Base-by-base conservation (phyloP, 2,113 vertebrate species). In the Bubo bubo region DNA sequence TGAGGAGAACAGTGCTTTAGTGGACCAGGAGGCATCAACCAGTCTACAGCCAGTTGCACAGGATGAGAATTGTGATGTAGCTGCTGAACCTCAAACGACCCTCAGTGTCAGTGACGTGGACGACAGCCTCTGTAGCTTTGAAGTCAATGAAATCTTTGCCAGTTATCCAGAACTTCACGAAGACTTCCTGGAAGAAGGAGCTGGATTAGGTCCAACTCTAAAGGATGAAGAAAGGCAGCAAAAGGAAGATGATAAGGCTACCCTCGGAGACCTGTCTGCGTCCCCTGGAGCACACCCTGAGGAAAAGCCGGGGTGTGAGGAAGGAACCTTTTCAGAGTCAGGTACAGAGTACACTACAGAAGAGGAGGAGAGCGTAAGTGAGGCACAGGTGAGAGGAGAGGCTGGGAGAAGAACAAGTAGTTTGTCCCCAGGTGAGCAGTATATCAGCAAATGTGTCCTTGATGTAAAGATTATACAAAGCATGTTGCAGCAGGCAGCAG, bases 141-240 rank as follows among this genome's bases (percentile, higher is more conserved):
- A 98, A 58, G 97, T 98, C 66, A 98, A 98, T 52, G 98, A 98
- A 93, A 94, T 98, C 52, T 95, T 95, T 20, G 95, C 97, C 56
- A 86, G 86, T 83, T 98, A 67, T 20, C 66, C 98, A 58, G 95
- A 97, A n/a, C 8, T 43, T 43, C 23, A 53, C 2, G 28, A 85
- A 21, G 88, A 92, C 11, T 86, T 77, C 50, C 28, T 88, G 34
- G 83, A 91, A 76, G 92, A 86, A 50, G 50, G 49, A 10, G 43
- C 52, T 45, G 74, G 66, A 22, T 24, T 75, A 22, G 39, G 28
- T 47, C 80, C 75, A 39, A 68, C 86, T 55, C 41, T 82, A 2
- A 43, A 39, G 18, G 45, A 77, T 26, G 60, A 71, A 75, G 64
- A 49, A 75, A 49, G 70, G 50, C 81, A 81, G 60, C 55, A 12